A percentile compares a stretch with the other conserved stretches of the same genome.
These are phyloP conservation scores for Carabus problematicus DNA, from an alignment of 2,888 invertebrate species.

Conservation along the genomic window DNA sequence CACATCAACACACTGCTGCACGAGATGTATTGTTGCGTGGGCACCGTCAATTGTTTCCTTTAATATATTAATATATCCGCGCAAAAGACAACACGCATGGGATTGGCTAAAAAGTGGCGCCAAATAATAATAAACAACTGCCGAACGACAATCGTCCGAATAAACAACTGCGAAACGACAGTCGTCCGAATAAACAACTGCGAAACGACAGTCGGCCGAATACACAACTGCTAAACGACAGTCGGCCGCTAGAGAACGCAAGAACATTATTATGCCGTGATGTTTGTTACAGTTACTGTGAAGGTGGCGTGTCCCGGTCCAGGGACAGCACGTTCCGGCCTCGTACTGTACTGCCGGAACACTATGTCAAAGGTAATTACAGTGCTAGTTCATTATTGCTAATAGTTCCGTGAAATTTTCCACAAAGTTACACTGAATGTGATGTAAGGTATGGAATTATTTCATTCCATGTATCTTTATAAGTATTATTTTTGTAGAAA, in stretches of 20 bases:
- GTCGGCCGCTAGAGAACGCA: background rate
- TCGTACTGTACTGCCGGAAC: constrained; percentile 73
- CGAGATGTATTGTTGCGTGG: constrained; percentile 16
- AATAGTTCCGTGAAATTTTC: background rate
- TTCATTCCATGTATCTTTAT: too few relatives aligned
- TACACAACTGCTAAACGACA: too few relatives aligned
- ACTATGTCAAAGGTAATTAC: constrained; percentile 75
- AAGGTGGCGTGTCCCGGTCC: constrained; percentile 14
- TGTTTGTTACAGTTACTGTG: constrained; percentile 32
- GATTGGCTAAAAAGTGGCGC: too few relatives aligned
- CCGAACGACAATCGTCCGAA: too few relatives aligned
- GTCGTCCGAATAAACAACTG: too few relatives aligned
- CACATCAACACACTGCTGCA: background rate
- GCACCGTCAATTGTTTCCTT: constrained; percentile 23
- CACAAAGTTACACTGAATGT: too few relatives aligned
- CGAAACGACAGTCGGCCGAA: too few relatives aligned
- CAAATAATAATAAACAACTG: too few relatives aligned
- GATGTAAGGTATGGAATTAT: too few relatives aligned
- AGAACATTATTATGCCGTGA: background rate
- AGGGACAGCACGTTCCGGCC: constrained; percentile 57
- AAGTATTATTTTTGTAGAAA: too few relatives aligned
- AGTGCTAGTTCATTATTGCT: background rate
- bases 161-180: too few relatives aligned
- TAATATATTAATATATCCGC: constrained; percentile 20
- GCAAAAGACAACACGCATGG: background rate